Percentiles rank a stretch among this genome's conserved stretches.
These are phyloP conservation scores for Campoletis raptor DNA, from an alignment of 2,888 invertebrate species.

Conservation along the genomic window DNA sequence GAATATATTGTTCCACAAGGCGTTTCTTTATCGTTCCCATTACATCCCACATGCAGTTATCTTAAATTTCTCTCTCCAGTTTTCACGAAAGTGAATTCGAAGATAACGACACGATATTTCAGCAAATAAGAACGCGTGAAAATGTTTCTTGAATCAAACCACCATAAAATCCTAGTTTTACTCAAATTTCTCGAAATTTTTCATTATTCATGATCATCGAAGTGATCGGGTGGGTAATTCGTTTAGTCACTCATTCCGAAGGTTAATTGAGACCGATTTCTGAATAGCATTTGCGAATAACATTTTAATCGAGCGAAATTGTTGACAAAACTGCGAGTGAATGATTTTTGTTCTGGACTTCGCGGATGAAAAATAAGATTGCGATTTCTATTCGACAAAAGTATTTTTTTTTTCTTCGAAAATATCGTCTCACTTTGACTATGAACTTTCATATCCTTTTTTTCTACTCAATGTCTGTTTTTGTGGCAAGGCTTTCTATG, in stretches of 20 bases:
- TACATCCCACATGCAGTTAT: slow-evolving; percentile 14
- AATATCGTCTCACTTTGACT: neutral
- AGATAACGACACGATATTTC: slow-evolving; percentile 11
- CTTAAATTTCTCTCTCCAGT: neutral
- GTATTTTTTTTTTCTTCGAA: neutral
- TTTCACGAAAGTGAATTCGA: slow-evolving; percentile 1
- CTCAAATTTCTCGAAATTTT: neutral
- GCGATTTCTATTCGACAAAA: neutral
- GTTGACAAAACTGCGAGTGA: neutral
- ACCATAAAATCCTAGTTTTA: neutral
- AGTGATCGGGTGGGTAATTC: neutral
- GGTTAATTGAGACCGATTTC: neutral
- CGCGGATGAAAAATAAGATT: neutral
- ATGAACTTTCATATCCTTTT: neutral
- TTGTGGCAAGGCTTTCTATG: neutral
- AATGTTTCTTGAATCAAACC: neutral
- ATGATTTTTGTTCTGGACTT: neutral
- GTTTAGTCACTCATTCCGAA: too few species aligned
- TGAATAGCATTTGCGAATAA: neutral
- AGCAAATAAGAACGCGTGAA: neutral
- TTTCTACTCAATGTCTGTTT: neutral
- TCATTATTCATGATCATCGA: neutral
- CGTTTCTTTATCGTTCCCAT: slow-evolving; percentile 20
- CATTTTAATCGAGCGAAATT: neutral
- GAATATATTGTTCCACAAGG: slow-evolving; percentile 42